These are phyloP conservation scores for Scopus umbretta DNA, from an alignment of 2,113 vertebrate genomes.

Conservation along the genomic window DNA sequence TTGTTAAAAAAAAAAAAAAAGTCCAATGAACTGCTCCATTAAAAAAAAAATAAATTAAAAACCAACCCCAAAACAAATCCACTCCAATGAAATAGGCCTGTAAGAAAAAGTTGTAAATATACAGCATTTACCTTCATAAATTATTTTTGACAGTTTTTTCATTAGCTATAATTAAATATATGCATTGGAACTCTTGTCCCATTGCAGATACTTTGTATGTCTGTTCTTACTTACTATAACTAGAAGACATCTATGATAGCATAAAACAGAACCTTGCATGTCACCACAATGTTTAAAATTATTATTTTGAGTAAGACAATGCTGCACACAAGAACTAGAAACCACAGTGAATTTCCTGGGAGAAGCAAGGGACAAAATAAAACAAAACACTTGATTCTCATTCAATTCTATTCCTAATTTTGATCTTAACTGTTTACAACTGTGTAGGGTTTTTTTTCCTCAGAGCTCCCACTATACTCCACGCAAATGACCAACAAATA, in stretches of 20 bases:
- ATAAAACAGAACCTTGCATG: neutral
- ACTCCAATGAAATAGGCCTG: neutral
- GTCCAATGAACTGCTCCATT: neutral
- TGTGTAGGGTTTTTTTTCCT: neutral
- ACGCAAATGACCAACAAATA: neutral
- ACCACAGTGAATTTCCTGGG: neutral
- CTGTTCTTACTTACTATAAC: neutral
- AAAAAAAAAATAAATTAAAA: neutral
- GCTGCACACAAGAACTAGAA: neutral
- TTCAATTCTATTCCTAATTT: neutral
- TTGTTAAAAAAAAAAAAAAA: neutral
- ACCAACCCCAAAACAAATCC: neutral
- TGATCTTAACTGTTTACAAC: neutral
- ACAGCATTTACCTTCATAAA: neutral
- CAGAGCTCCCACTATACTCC: neutral
- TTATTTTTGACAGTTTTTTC: neutral
- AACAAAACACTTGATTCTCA: neutral
- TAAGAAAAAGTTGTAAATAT: neutral
- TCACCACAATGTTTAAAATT: neutral
- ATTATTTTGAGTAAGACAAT: neutral
- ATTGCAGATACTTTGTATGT: neutral
- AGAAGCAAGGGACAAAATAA: conserved; percentile 1
- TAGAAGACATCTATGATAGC: neutral
- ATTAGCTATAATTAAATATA: neutral
- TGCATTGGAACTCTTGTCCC: neutral